Base-by-base conservation (phyloP, 2,888 invertebrate species). In the Bombylius discolor region DNA sequence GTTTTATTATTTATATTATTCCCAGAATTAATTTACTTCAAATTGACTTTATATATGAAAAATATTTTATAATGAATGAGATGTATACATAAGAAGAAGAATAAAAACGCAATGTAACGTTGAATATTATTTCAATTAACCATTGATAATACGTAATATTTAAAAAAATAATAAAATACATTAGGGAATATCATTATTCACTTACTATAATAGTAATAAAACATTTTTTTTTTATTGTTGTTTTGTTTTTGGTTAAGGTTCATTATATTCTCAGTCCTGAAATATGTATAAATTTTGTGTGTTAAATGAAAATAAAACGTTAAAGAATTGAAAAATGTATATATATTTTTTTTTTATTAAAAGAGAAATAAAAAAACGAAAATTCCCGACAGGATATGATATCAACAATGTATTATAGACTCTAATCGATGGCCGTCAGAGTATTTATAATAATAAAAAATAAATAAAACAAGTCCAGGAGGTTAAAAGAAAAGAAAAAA, bases 31-130 rank as follows among this genome's bases (percentile, higher is more conserved):
- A 56, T 56, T 56, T 56, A 56, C 23, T 23, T 23, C 23, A 23
- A 23, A 23, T 23, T 23, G 23, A 23, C 23, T 23, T 23, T 23
- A 23, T 23, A 23, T 23, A 51, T 51, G 56, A 56, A n/a, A n/a
- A n/a, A n/a, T n/a, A n/a, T n/a, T n/a, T n/a, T n/a, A n/a, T n/a
- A n/a, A n/a, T n/a, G n/a, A n/a, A n/a, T n/a, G n/a, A n/a, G n/a
- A 36, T 36, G 36, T 36, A 36, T 9, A 36, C 36, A 36, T 36
- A 36, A 3, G 36, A 36, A 9, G 36, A 36, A 6, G 36, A 8
- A 9, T 1, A 36, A 52, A 56, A 56, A 56, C 52, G 52, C 56
- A 48, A 56, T 39, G 56, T 56, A 56, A 56, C 51, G 51, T 34
- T 12, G 11, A 44, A 44, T 23, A 23, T 3, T 49, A 49, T 56